Evolutionary conservation across 2,888 invertebrate genomes (phyloP), one percentile per base, ranked within the genome.

Genomic region (Noctua pronuba): DNA sequence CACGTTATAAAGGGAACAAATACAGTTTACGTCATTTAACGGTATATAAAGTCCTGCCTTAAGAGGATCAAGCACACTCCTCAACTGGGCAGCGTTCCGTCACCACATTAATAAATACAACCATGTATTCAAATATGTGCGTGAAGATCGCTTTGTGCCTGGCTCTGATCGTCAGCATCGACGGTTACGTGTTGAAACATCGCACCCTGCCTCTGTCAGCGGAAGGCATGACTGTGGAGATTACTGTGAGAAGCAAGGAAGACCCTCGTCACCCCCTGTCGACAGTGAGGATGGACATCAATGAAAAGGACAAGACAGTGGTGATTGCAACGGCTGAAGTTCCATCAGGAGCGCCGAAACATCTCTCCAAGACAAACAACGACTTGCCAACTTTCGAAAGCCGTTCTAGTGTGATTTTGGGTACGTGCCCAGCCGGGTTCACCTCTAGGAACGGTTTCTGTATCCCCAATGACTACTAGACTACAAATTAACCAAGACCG

Each of bases 141-240:
- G 69, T 88, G 62, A 88, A 85, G 77, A 66, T 88, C 46, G 80
- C 80, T 79, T 35, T 90, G 73, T 84, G 81, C 77, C 76, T 89
- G 28, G 76, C 83, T 28, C 73, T 89, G 73, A 73, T 88, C 55
- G 82, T 79, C 58, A 76, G 73, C 58, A 86, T 87, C 65, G 86
- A 90, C 73, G 82, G 89, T 49, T 73, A 84, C 62, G 83, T 86
- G 68, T 69, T 90, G 38, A 83, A 79, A 71, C 70, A 83, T 10
- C 79, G 68, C 16, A 68, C 69, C 41, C 58, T 86, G 71, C 77
- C 83, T 46, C 52, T 91, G 64, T 85, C 88, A 58, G 60, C 83
- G 13, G 84, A 88, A 82, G 90, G 88, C 62, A 66, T 88, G 44
- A 83, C 80, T 21, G 64, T 90, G 72, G 88, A 90, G n/a, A 80